Evolutionary conservation across 2,888 invertebrate genomes (phyloP), one percentile per base, ranked within the genome.

Genomic region (Sialis lutaria): DNA sequence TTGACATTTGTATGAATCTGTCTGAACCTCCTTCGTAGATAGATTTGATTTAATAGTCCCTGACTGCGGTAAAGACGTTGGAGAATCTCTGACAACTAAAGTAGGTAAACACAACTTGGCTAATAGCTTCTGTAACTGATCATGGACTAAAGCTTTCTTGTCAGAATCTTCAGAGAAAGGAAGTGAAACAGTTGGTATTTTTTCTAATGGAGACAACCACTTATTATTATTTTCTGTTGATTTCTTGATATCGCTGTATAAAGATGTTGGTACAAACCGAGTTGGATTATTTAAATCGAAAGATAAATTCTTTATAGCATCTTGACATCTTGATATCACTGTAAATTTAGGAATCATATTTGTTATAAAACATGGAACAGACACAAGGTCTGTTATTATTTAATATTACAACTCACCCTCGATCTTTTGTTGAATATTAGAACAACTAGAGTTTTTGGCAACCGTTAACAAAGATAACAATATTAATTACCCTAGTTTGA

Each of bases 241-340:
- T 22, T 22, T 4, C 22, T 22, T 22, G 2, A 22, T 2, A 22
- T 22, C 22, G 22, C 4, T 22, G 22, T 22, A 22, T 2, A 22
- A 22, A 2, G 22, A 22, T 4, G 22, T 22, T 22, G 22, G 22
- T 22, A 56, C 51, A 48, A 63, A 56, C 13, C 59, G 57, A 12
- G 63, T 63, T 37, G 51, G 50, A 40, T 57, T 54, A 47, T 57
- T 58, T 48, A 57, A 52, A 13, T 56, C 55, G 37, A 52, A 55
- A 39, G 53, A 58, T 50, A 64, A 52, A 44, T 57, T 51, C 51
- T 58, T 63, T 50, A 65, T 56, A 9, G 62, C 63, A 48, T 65
- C 65, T 55, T 65, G 65, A 56, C 64, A 64, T 49, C 62, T 58
- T 52, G 61, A 58, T 55, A 66, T 62, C 50, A 65, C 66, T 66